A percentile compares a stretch with the other conserved stretches of the same genome.
Conservation (phyloP, 2,113 vertebrate genomes). For the Sinocyclocheilus rhinocerous region DNA sequence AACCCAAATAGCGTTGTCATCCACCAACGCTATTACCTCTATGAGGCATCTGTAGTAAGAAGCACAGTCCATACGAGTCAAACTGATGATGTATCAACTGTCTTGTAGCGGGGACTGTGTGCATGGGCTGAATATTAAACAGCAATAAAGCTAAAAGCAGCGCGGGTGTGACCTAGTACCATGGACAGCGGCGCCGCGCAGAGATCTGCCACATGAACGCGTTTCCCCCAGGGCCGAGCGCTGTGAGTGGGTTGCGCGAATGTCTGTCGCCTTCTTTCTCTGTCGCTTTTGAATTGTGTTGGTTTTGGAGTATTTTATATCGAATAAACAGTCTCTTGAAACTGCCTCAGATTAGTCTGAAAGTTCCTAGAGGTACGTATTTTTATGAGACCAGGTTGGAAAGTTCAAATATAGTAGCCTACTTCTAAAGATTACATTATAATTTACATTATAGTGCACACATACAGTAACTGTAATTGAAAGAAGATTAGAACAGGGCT, state of each 20-base stretch:
- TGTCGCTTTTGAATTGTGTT: neutral
- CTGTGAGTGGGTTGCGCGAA: neutral
- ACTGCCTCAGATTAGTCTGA: neutral
- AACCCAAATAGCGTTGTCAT: slow-evolving; percentile 27
- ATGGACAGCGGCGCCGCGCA: slow-evolving; percentile 67
- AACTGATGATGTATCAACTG: slow-evolving; percentile 68
- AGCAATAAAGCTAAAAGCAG: slow-evolving; percentile 57
- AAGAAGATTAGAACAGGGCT: neutral
- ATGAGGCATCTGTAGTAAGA: neutral
- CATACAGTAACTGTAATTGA: neutral
- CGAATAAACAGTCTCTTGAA: neutral
- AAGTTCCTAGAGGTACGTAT: too few relatives aligned
- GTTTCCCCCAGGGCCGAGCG: too few relatives aligned
- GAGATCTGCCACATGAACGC: too few relatives aligned
- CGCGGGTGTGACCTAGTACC: slow-evolving; percentile 67
- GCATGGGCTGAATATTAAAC: slow-evolving; percentile 61
- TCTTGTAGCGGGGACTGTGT: slow-evolving; percentile 44
- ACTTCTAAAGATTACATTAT: neutral
- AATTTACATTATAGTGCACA: neutral
- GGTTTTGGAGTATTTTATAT: neutral
- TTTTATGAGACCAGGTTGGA: too few relatives aligned
- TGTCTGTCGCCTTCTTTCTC: neutral
- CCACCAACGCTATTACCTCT: slow-evolving; percentile 13
- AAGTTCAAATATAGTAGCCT: too few relatives aligned
- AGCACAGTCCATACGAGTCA: slow-evolving; percentile 32